Conservation (phyloP, 2,797 vertebrate species). For the Silurus aristotelis region DNA sequence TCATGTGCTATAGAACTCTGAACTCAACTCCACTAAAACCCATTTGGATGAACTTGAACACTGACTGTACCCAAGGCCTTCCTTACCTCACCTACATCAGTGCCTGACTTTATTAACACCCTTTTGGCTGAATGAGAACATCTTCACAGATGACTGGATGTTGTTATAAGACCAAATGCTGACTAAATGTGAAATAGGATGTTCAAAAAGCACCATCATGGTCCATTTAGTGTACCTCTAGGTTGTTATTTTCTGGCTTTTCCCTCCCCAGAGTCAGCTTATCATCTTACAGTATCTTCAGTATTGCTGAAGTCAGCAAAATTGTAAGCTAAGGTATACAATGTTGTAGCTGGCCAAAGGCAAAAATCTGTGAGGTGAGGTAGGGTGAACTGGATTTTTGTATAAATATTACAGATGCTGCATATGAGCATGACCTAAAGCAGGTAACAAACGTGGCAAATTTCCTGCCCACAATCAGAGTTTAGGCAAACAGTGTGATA, state of each 20-base stretch:
- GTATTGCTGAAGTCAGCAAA: constrained; percentile 4
- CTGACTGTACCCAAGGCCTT: too few relatives aligned
- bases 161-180: too few relatives aligned
- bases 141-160: too few relatives aligned
- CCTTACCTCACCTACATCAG: too few relatives aligned
- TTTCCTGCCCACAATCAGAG: neutral
- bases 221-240: too few relatives aligned
- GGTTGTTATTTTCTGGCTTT: neutral
- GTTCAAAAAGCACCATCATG: too few relatives aligned
- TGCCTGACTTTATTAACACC: too few relatives aligned
- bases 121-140: too few relatives aligned
- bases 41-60: too few relatives aligned
- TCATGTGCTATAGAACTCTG: too few relatives aligned
- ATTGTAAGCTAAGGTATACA: constrained; percentile 4
- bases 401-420: neutral
- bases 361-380: neutral
- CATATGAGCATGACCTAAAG: neutral
- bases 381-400: neutral
- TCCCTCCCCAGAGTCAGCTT: neutral
- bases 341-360: neutral
- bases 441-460: neutral
- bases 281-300: neutral
- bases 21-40: too few relatives aligned
- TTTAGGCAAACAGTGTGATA: neutral
- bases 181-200: too few relatives aligned